Conservation (phyloP, 2,888 invertebrate species). For the Diadromus collaris region DNA sequence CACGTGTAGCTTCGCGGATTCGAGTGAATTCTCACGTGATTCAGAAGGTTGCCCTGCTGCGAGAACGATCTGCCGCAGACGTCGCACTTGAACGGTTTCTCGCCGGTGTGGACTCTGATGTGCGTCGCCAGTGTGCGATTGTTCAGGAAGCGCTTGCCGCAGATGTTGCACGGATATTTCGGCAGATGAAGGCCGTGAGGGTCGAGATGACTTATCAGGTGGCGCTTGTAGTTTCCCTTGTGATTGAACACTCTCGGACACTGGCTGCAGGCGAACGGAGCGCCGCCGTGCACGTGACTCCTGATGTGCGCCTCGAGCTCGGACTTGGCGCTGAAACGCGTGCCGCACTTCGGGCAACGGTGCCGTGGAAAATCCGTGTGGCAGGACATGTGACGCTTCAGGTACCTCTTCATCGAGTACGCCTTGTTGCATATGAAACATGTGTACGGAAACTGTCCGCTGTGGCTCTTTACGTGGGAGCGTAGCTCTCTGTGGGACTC, state of each 20-base stretch:
- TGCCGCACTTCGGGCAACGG: constrained; percentile 76
- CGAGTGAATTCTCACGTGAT: constrained; percentile 75
- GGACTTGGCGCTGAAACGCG: constrained; percentile 72
- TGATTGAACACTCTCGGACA: constrained; percentile 76
- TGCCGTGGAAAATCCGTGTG: constrained; percentile 77
- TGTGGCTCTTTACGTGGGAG: constrained; percentile 83
- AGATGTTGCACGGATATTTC: constrained; percentile 82
- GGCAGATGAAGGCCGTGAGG: constrained; percentile 74
- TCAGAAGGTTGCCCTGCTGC: constrained; percentile 77
- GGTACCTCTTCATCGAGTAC: constrained; percentile 75
- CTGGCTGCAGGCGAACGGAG: constrained; percentile 75
- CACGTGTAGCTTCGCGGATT: constrained; percentile 77
- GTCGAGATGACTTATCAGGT: constrained; percentile 76
- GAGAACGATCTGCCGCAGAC: constrained; percentile 82
- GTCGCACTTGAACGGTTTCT: constrained; percentile 83
- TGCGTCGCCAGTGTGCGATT: constrained; percentile 83
- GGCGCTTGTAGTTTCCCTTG: constrained; percentile 77
- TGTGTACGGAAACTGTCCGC: constrained; percentile 82
- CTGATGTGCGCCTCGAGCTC: constrained; percentile 74
- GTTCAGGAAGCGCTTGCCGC: constrained; percentile 83
- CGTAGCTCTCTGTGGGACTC: constrained; percentile 82
- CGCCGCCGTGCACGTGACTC: constrained; percentile 67
- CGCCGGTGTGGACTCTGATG: constrained; percentile 83
- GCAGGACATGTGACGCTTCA: constrained; percentile 77
- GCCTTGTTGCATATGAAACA: constrained; percentile 77